Base-by-base conservation (phyloP, 2,113 vertebrate species). In the Empidonax traillii region DNA sequence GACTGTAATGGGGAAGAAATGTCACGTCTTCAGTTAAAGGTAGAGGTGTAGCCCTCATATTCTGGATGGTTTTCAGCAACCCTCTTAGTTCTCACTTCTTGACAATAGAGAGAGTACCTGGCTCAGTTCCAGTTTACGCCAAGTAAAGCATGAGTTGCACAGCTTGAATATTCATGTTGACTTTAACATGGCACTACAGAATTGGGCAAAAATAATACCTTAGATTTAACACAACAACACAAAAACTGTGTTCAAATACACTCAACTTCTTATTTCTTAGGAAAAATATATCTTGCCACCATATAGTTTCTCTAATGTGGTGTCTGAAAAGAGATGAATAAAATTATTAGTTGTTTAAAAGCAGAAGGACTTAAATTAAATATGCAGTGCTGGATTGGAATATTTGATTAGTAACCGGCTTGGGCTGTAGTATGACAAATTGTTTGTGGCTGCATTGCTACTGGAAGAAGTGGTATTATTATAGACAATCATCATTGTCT, bases 381-480 rank as follows among this genome's bases (percentile, higher is more conserved):
- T 81, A 62, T 9, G 10, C 27, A 55, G 27, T 1, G 1, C 51
- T 90, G 24, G 33, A 49, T 84, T 92, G 31, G 49, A 39, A 51
- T 89, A 63, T 92, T 90, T 80, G 63, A 53, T 95, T 88, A 86
- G 46, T 88, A 94, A 68, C 62, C 46, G 47, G 43, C 69, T 77
- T 69, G 72, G 67, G 51, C 92, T 92, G 58, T 21, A 65, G 67
- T 25, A 23, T 83, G 51, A 86, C 59, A 63, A 76, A 91, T 55
- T 53, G 35, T 77, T 84, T 85, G 37, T 91, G 62, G 24, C n/a
- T 66, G 31, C 17, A 23, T 56, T 52, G 51, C 69, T 59, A 25
- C 77, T 81, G 65, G 52, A 71, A 78, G 65, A 71, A 81, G 33
- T 2, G 0, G 21, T 51, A 12, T 71, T 74, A 35, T 35, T 35